Evolutionary conservation across 2,113 vertebrate species (phyloP).

Genomic region (Manacus vitellinus): DNA sequence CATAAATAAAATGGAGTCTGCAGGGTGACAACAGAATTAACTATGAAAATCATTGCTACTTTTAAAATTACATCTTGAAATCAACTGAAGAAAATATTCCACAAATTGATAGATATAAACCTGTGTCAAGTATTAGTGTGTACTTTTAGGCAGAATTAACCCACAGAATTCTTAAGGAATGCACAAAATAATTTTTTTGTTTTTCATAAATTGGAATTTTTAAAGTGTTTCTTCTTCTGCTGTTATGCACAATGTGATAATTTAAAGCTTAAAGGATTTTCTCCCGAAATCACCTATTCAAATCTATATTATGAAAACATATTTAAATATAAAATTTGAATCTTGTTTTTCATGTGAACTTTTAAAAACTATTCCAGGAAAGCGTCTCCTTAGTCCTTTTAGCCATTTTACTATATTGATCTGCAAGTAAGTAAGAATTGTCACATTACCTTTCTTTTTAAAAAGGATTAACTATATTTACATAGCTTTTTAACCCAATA

Average conservation of each 20-base stretch:
- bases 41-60: not conserved
- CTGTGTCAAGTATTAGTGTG: not conserved
- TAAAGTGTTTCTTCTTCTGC: not conserved
- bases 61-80: not conserved
- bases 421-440: not conserved
- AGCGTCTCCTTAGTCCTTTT: not conserved
- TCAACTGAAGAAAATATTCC: not conserved
- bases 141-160: not conserved
- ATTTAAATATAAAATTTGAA: not conserved
- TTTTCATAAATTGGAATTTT: not conserved
- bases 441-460: not conserved
- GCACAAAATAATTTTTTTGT: not conserved
- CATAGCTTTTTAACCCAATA: not conserved
- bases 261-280: not conserved
- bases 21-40: not conserved
- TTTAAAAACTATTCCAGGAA: not conserved
- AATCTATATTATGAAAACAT: not conserved
- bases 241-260: not conserved
- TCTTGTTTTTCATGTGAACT: constrained; percentile 4
- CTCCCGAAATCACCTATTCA: not conserved
- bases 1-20: not conserved
- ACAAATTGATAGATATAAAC: not conserved
- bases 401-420: not conserved
- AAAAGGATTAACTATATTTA: not conserved
- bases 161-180: not conserved